Base-by-base conservation (phyloP, 1,140 invertebrate species). In the Drosophila sp. region DNA sequence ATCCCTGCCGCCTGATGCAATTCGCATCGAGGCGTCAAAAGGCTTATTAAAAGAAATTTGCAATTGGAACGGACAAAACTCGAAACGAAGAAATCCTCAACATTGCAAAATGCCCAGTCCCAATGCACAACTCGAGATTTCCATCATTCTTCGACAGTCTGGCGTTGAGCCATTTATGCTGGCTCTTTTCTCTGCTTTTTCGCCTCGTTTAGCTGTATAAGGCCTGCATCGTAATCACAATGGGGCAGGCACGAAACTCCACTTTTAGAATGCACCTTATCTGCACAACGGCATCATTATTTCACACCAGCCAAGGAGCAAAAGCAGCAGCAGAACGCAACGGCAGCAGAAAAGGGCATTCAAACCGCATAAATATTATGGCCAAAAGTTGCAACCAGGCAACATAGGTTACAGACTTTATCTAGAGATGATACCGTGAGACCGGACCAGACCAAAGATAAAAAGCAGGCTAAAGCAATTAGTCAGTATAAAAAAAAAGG, bases 1-100 rank as follows among this genome's bases (percentile, higher is more conserved):
- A 33, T 40, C 40, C 5, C 35, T 35, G 33, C 30, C 44, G 63
- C 35, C 29, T 27, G 66, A 11, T 68, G 76, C 76, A 77, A 84
- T 75, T 85, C 81, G 81, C 77, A 85, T 78, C 81, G 79, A 90
- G 81, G 85, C 85, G 85, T 90, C 82, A 90, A 90, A 86, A 86
- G 85, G 76, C 85, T 90, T 90, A 90, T 90, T 90, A 90, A 90
- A 90, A 90, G 85, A 90, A 90, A 85, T 90, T 90, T 90, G 85
- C 85, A 90, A 84, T 84, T 84, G 81, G 81, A 79, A 76, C 69
- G 79, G 73, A 70, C 73, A 70, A 25, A 66, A 38, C 47, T 56
- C 32, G 64, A 57, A 57, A 33, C 61, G 60, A 72, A 78, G 69
- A 68, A 67, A 66, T 63, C 54, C 44, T 6, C 17, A 50, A 55